Evolutionary conservation across 2,888 invertebrate species (phyloP), one percentile per base, ranked within the genome.

Genomic region (Vandiemenella viatica): DNA sequence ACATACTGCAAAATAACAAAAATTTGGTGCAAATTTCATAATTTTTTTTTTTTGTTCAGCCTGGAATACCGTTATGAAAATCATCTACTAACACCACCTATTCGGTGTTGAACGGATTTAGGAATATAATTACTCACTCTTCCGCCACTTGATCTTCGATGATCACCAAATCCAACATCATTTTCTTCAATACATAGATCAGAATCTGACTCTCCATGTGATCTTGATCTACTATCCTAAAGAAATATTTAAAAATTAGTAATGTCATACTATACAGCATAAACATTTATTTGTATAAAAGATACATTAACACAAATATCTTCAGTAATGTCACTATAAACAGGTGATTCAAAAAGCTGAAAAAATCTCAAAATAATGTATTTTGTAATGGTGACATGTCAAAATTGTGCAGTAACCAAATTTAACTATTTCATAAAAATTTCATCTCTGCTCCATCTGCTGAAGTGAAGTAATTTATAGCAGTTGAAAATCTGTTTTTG

Each of bases 111-210:
- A n/a, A n/a, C n/a, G n/a, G n/a, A n/a, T n/a, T n/a, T n/a, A n/a
- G n/a, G n/a, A n/a, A n/a, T 32, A 40, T 40, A 8, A n/a, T 13
- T 42, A 48, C 50, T 52, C 22, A 52, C 52, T 42, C 52, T 50
- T 19, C 44, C 45, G 18, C 16, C 22, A 26, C 40, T 37, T 15
- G 53, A 20, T 56, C 62, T 59, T 55, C 62, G 62, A 53, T 61
- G 60, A 43, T 61, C 61, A 52, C 62, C 59, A 57, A 61, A 62
- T 58, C 68, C 68, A 55, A 68, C 73, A 56, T 70, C 75, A 57
- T 60, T 58, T 45, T 88, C 87, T 61, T 85, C 85, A 59, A 88
- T 78, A 67, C 89, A 89, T 55, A 90, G 74, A 67, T 91, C 90
- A n/a, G 88, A 88, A 68, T 91, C 90, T 4, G 89, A 89, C 67